phyloP scores from a whole-genome alignment of 92 coral and sea anemone genomes.

The Umimayanthus kanabou region DNA sequence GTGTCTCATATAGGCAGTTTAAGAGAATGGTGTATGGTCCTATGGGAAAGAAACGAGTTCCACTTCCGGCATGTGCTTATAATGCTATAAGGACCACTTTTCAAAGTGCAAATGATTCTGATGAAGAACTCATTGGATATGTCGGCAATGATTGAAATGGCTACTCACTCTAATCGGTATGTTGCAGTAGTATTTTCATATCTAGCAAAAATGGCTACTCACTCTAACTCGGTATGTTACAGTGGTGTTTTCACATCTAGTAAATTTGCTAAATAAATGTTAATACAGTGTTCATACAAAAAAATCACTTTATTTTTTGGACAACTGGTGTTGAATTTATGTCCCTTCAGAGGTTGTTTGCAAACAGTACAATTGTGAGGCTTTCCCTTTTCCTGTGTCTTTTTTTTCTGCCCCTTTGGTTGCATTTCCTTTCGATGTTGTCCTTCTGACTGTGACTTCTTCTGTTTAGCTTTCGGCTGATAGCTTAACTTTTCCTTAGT shows the following conservation, averaged over 20 bases:
- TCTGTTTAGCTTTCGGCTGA: not conserved
- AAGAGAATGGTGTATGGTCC: conserved; percentile 35
- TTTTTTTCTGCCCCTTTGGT: not conserved
- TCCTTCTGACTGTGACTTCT: conserved; percentile 10
- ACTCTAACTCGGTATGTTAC: not conserved
- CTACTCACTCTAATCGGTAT: not conserved
- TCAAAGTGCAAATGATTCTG: not conserved
- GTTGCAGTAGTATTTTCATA: not conserved
- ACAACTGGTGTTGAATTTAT: conserved; percentile 25
- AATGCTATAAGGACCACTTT: conserved; percentile 17
- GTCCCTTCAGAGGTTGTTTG: conserved; percentile 22
- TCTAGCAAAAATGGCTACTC: not conserved
- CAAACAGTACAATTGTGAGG: conserved; percentile 20
- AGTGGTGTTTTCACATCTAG: not conserved
- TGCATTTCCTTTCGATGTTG: not conserved
- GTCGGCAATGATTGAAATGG: not conserved
- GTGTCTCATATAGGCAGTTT: conserved; percentile 35
- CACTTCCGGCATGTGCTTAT: conserved; percentile 45
- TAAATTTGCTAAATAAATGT: not conserved
- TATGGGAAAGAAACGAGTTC: conserved; percentile 19
- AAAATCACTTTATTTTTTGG: conserved; percentile 6
- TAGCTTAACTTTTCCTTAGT: not conserved
- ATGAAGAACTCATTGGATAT: not conserved
- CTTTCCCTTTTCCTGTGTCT: conserved; percentile 7
- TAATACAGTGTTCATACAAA: conserved; percentile 5